A percentile compares a stretch with the other conserved stretches of the same genome.
Evolutionary conservation across 1,140 invertebrate genomes (phyloP).

Genomic region (Cotesia chilonis): DNA sequence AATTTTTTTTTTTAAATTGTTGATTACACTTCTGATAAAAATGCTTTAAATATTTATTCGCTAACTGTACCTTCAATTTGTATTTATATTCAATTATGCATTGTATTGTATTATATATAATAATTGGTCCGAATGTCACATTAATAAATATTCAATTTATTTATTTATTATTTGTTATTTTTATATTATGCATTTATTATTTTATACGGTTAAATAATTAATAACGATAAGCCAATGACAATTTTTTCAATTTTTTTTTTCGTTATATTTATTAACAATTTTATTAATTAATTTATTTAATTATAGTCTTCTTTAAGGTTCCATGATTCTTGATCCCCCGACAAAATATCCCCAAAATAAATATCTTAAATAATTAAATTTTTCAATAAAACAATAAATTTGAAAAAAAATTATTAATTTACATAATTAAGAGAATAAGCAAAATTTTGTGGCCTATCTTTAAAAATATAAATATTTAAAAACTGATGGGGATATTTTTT

Average conservation of each 20-base stretch:
- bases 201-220: conserved; percentile 40
- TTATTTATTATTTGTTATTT: conserved; percentile 45
- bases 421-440: too few species aligned
- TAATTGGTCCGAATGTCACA: conserved; percentile 32
- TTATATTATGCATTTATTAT: conserved; percentile 45
- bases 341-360: too few species aligned
- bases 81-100: conserved; percentile 7
- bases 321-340: too few species aligned
- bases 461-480: too few species aligned
- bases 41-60: too few species aligned
- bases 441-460: too few species aligned
- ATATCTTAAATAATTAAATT: too few species aligned
- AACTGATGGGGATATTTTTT: too few species aligned
- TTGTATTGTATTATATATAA: conserved; percentile 15
- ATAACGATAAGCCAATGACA: conserved; percentile 4
- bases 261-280: conserved; percentile 35
- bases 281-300: conserved; percentile 26
- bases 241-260: conserved; percentile 26
- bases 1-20: not conserved
- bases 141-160: conserved; percentile 55
- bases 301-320: not conserved
- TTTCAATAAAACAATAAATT: too few species aligned
- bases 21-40: not conserved
- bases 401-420: too few species aligned
- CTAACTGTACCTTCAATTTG: conserved; percentile 1